phyloP scores from a whole-genome alignment of 2,113 vertebrate genomes.

The Thalassarche chlororhynchos region DNA sequence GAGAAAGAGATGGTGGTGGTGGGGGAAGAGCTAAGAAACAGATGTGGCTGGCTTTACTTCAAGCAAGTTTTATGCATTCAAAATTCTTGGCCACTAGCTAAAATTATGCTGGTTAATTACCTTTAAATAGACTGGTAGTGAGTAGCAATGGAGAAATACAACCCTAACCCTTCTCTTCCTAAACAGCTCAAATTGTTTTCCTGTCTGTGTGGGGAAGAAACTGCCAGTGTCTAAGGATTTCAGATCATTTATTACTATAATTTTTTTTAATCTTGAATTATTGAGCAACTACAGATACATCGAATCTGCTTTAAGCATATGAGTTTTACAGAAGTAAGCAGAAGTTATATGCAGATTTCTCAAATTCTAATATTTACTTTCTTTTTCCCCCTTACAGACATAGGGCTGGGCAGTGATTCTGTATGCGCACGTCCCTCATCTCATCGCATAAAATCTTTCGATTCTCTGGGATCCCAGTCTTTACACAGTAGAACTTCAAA shows the following conservation, averaged over 20 bases:
- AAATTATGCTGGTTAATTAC: conserved; percentile 43
- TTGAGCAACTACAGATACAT: background rate
- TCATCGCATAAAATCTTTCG: conserved; percentile 94
- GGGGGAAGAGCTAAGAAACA: conserved; percentile 33
- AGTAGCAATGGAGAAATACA: background rate
- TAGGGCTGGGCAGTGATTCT: conserved; percentile 94
- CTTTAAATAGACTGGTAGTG: conserved; percentile 1
- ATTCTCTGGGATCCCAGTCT: conserved; percentile 91
- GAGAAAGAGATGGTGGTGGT: background rate
- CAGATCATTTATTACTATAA: background rate
- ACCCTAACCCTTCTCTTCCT: background rate
- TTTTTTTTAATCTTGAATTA: background rate
- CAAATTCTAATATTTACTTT: background rate
- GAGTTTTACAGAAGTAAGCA: background rate
- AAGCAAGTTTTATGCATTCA: background rate
- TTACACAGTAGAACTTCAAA: conserved; percentile 90
- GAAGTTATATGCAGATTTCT: background rate
- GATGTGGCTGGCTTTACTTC: conserved; percentile 51
- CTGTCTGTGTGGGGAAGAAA: background rate
- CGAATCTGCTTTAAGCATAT: background rate
- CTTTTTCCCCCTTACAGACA: conserved; percentile 77
- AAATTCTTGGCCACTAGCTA: conserved; percentile 9
- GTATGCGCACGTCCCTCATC: conserved; percentile 92
- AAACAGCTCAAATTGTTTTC: background rate
- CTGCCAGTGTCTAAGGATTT: background rate